phyloP scores from a whole-genome alignment of 2,113 vertebrate species.

The Fulica atra region DNA sequence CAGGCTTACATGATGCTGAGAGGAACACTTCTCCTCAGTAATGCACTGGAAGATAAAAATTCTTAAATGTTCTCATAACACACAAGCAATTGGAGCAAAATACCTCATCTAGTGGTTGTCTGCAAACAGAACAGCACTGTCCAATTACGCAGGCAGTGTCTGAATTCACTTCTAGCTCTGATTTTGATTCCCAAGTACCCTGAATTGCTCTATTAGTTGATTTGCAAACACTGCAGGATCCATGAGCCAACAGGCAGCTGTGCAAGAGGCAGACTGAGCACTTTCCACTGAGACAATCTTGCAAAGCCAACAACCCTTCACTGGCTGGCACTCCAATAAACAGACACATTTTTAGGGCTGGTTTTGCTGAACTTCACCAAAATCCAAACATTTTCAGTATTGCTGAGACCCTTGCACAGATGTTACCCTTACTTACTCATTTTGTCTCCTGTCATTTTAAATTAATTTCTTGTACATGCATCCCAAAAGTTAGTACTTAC shows the following conservation, averaged over 20 bases:
- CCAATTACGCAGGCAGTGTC: background rate
- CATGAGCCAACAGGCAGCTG: background rate
- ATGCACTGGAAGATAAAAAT: background rate
- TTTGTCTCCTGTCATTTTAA: background rate
- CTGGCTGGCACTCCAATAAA: background rate
- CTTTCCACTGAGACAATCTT: background rate
- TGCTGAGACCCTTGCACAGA: background rate
- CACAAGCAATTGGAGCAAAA: background rate
- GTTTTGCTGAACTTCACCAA: background rate
- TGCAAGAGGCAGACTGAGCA: background rate
- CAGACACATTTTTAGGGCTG: background rate
- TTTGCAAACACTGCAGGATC: background rate
- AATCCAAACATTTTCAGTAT: background rate
- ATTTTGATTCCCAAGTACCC: background rate
- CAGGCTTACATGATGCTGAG: background rate
- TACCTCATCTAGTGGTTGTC: background rate
- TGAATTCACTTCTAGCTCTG: background rate
- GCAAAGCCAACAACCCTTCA: background rate
- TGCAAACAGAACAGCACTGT: background rate
- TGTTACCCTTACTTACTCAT: background rate
- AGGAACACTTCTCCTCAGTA: background rate
- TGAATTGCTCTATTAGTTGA: background rate
- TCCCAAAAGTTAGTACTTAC: conserved; percentile 52
- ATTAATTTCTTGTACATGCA: background rate
- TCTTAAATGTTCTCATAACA: background rate